A percentile compares a stretch with the other conserved stretches of the same genome.
Conservation (phyloP, 2,113 vertebrate species). For the Malaclemys terrapin region DNA sequence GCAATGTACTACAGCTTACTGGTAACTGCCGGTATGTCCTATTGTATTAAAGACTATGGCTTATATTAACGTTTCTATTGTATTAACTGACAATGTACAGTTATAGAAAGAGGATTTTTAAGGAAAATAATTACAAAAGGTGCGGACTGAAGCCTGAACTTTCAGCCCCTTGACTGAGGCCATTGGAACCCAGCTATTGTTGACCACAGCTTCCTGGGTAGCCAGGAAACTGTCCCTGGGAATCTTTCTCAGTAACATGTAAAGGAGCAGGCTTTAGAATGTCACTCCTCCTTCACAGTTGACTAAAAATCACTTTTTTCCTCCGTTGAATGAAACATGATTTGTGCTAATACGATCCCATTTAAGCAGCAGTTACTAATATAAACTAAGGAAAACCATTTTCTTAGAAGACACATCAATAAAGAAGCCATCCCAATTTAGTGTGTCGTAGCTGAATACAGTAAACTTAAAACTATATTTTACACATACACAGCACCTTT, state of each 20-base stretch:
- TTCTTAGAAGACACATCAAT: background rate
- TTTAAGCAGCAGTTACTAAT: background rate
- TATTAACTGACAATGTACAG: background rate
- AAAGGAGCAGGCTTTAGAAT: background rate
- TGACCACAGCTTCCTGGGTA: background rate
- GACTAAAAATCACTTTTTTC: background rate
- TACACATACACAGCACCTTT: background rate
- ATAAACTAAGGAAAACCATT: background rate
- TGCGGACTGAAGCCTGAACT: background rate
- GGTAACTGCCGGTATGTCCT: conserved; percentile 31
- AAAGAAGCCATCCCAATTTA: background rate
- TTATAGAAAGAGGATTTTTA: background rate
- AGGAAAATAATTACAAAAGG: conserved; percentile 21
- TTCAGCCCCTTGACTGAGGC: background rate
- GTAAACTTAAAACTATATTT: background rate
- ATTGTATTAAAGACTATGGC: conserved; percentile 4
- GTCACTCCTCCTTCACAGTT: background rate
- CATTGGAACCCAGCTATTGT: background rate
- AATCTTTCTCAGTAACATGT: background rate
- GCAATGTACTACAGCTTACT: conserved; percentile 7
- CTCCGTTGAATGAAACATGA: background rate
- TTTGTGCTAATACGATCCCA: background rate
- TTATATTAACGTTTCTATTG: background rate
- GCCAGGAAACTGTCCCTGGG: background rate
- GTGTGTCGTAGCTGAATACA: background rate